Evolutionary conservation across 2,888 invertebrate genomes (phyloP).

Genomic region (Hetaerina titia): DNA sequence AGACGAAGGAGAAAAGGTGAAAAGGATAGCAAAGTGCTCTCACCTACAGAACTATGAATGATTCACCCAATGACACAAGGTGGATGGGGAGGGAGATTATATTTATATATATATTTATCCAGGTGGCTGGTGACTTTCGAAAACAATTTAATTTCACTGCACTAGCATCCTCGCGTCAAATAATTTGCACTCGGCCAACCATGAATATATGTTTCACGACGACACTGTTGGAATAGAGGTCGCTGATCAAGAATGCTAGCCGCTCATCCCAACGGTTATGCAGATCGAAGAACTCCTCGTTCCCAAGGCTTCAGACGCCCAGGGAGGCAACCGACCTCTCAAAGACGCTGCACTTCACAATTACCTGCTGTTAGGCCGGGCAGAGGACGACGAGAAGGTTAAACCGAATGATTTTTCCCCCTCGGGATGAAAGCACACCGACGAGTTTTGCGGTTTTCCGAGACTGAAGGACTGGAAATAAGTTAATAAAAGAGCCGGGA

Average conservation of each 20-base stretch:
- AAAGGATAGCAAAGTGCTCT: background rate
- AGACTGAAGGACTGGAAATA: no score
- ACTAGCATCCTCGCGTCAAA: conserved; percentile 39
- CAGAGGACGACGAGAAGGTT: background rate
- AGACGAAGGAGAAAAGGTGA: background rate
- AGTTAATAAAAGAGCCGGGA: background rate
- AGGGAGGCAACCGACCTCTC: background rate
- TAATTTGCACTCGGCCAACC: background rate
- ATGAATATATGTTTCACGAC: background rate
- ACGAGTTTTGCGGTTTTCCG: no score
- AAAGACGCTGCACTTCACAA: background rate
- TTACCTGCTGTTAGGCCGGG: background rate
- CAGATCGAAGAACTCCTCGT: background rate
- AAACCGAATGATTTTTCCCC: background rate
- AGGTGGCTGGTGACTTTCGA: background rate
- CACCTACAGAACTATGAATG: background rate
- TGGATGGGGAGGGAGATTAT: background rate
- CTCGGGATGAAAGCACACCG: background rate
- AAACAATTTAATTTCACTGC: conserved; percentile 25
- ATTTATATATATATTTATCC: background rate
- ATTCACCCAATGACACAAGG: background rate
- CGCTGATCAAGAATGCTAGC: background rate
- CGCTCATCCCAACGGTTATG: background rate
- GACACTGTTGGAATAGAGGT: background rate
- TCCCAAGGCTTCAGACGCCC: background rate